phyloP scores from a whole-genome alignment of 2,113 vertebrate species.

The Tetrax tetrax region DNA sequence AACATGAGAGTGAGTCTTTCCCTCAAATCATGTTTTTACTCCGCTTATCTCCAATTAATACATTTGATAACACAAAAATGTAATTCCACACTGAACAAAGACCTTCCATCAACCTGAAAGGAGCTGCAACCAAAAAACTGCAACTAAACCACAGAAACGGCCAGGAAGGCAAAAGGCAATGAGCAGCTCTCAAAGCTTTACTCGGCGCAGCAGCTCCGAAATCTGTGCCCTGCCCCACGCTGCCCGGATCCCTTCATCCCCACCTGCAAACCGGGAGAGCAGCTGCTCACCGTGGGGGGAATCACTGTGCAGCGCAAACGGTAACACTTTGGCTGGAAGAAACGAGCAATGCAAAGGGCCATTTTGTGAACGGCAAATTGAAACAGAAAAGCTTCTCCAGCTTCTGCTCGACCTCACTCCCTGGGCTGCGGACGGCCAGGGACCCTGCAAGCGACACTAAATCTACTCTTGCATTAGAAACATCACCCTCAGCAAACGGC shows the following conservation, averaged over 20 bases:
- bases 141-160: neutral
- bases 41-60: neutral
- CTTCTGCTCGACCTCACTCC: rapidly evolving
- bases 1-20: rapidly evolving
- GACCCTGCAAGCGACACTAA: rapidly evolving
- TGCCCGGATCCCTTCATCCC: neutral
- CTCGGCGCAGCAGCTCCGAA: neutral
- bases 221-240: rapidly evolving
- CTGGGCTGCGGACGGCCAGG: rapidly evolving
- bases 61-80: neutral
- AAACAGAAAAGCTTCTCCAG: neutral
- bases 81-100: neutral
- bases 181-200: neutral
- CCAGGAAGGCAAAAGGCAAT: rapidly evolving
- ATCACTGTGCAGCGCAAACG: rapidly evolving
- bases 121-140: neutral
- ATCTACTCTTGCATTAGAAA: rapidly evolving
- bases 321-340: neutral
- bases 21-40: neutral
- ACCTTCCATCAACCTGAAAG: neutral
- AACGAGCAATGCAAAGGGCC: neutral
- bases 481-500: too few species aligned
- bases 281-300: neutral
- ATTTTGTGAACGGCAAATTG: neutral
- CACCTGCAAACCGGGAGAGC: neutral